Evolutionary conservation across 2,888 invertebrate genomes (phyloP).

Genomic region (Creontiades dilutus): DNA sequence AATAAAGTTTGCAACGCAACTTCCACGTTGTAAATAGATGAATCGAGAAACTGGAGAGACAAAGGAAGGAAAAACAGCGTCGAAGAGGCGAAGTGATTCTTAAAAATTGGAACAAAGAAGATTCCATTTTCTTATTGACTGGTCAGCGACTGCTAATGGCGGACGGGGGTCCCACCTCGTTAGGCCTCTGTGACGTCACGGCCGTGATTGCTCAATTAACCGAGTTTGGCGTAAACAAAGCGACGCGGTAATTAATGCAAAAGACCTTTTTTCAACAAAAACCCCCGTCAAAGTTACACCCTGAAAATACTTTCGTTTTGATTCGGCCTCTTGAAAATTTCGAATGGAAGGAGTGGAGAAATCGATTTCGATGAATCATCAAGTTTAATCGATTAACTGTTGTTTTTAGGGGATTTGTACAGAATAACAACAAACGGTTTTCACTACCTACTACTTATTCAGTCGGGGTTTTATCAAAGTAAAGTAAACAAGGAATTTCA

Average conservation of each 20-base stretch:
- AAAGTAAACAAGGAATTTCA: too few species aligned
- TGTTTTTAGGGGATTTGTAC: too few species aligned
- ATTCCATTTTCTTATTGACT: conserved; percentile 15
- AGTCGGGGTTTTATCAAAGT: too few species aligned
- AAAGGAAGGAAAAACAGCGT: not conserved
- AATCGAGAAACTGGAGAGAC: too few species aligned
- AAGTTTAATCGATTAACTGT: too few species aligned
- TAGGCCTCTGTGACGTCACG: conserved; percentile 16
- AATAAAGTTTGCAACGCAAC: too few species aligned
- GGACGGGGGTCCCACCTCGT: conserved; percentile 22
- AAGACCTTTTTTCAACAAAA: conserved; percentile 4
- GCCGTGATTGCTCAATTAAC: conserved; percentile 36
- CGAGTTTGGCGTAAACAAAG: conserved; percentile 42
- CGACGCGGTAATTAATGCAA: conserved; percentile 24
- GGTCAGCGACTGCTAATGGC: conserved; percentile 35
- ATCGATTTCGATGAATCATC: not conserved
- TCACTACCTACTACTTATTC: too few species aligned
- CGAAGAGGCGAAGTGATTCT: not conserved
- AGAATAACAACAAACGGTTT: too few species aligned
- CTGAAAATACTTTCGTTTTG: not conserved
- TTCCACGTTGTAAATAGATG: too few species aligned
- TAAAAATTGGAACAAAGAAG: not conserved
- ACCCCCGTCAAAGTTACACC: not conserved
- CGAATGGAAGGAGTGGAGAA: not conserved
- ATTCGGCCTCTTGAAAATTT: not conserved